Base-by-base conservation (phyloP, 2,888 invertebrate species). In the Aproaerema taeniolella region DNA sequence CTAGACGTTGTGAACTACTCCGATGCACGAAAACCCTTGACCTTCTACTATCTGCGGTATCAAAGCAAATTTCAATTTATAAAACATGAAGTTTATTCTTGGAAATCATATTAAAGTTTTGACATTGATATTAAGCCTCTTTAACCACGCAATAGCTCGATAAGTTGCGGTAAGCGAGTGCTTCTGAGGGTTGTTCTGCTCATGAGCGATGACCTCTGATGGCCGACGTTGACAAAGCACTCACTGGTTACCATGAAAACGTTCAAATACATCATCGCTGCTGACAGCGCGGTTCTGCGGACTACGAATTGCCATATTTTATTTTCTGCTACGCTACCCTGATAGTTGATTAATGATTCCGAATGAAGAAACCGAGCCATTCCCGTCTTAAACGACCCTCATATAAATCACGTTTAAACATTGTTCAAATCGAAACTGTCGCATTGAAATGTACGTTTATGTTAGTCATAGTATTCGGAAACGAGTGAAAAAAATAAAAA, bases 191-290 rank as follows among this genome's bases (percentile, higher is more conserved):
- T 30, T 47, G 47, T 45, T 44, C 45, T 44, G 34, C 32, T 62
- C 50, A 70, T 83, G 82, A 85, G 75, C 77, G 79, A 85, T 83
- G 82, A 81, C 76, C 79, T 69, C 62, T 75, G 76, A 72, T 68
- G 65, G 63, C 56, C 63, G 81, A 86, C 85, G 71, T 85, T 86
- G 85, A 85, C 83, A 85, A 83, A 85, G 81, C 80, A 78, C 68
- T 61, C 58, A 56, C 63, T 68, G 70, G 69, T 69, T 69, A 67
- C 72, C 77, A 75, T 81, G 83, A 82, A 85, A 85, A 82, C 83
- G 83, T 66, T 83, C 83, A 77, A 80, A 85, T 86, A 82, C 85
- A 86, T 86, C 85, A 85, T 85, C 68, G 60, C 52, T 50, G 54
- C 56, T 80, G 83, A 81, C 83, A 82, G 77, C 69, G 61, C 62